Percentiles rank a stretch among this genome's conserved stretches.
These are phyloP conservation scores for Anoncus sp. DNA, from an alignment of 2,888 invertebrate genomes.

Conservation along the genomic window DNA sequence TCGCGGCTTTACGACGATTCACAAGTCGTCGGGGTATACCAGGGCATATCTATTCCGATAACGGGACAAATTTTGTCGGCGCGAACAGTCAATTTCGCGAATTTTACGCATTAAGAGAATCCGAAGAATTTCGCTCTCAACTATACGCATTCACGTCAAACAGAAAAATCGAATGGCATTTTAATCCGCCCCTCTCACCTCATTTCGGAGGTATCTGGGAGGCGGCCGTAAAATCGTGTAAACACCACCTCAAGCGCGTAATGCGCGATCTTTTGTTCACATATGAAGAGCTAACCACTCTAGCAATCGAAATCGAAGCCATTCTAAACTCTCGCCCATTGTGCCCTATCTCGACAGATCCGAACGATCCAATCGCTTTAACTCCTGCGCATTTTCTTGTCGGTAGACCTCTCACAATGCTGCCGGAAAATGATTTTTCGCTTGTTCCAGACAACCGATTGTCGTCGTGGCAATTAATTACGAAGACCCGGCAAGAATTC, in stretches of 20 bases:
- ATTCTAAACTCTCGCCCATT: no score
- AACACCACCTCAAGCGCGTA: constrained; percentile 45
- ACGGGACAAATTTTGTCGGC: constrained; percentile 62
- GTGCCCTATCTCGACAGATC: no score
- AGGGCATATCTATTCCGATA: constrained; percentile 49
- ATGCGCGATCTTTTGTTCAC: constrained; percentile 36
- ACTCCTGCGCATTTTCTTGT: no score
- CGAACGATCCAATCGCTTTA: no score
- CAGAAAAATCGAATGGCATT: constrained; percentile 38
- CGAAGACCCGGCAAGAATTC: constrained; percentile 66
- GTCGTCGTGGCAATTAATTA: no score
- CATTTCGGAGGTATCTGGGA: no score
- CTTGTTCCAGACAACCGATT: constrained; percentile 65
- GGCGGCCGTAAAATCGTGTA: no score
- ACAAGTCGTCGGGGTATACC: constrained; percentile 40
- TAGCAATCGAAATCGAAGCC: no score
- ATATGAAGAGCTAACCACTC: no score
- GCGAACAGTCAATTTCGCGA: constrained; percentile 55
- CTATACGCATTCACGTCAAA: constrained; percentile 25
- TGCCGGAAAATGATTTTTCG: constrained; percentile 64
- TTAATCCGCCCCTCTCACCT: no score
- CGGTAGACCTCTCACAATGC: constrained; percentile 69
- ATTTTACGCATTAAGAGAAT: no score
- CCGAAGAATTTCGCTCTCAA: constrained; percentile 27
- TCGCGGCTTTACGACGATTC: constrained; percentile 56